Base-by-base conservation (phyloP, 2,888 invertebrate genomes). In the Polylopha cassiicola region DNA sequence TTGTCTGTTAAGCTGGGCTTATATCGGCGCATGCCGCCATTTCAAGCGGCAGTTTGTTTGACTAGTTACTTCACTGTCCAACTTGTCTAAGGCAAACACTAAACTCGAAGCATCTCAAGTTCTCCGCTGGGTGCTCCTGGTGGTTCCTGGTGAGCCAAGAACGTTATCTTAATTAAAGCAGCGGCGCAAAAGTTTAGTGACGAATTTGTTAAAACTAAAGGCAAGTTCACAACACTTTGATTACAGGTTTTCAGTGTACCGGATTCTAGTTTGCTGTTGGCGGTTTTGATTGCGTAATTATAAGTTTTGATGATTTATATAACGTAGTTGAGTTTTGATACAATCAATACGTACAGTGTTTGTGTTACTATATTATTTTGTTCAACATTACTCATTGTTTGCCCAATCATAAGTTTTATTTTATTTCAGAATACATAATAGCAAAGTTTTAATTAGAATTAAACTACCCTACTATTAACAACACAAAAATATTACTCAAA, bases 31-130 rank as follows among this genome's bases (percentile, higher is more conserved):
- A 45, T 45, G 48, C 52, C 48, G 30, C 41, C 41, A 41, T 41
- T 41, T 41, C 46, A 39, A 44, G 48, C 51, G 52, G 49, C 62
- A 55, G 64, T 66, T 65, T 78, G 76, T 81, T 75, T 75, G 73
- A 71, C 63, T 72, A 74, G 70, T 69, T 69, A 75, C 71, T 75
- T 69, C 63, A 61, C 70, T 71, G 75, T 71, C 77, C 72, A 77
- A 78, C 65, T 80, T 73, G 64, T 64, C 63, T 62, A 70, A 78
- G 77, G 75, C 73, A 80, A 81, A 80, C 73, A 76, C 60, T 64
- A 68, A 75, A 77, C 74, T 73, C 65, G 65, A 65, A 65, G 74
- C 76, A 68, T 79, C 65, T 46, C 52, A 63, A 61, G 55, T 55
- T 39, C 48, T 58, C 58, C 58, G 46, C 52, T 53, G 58, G 58